Conservation (phyloP, 1,140 invertebrate species). For the Pissodes strobi region DNA sequence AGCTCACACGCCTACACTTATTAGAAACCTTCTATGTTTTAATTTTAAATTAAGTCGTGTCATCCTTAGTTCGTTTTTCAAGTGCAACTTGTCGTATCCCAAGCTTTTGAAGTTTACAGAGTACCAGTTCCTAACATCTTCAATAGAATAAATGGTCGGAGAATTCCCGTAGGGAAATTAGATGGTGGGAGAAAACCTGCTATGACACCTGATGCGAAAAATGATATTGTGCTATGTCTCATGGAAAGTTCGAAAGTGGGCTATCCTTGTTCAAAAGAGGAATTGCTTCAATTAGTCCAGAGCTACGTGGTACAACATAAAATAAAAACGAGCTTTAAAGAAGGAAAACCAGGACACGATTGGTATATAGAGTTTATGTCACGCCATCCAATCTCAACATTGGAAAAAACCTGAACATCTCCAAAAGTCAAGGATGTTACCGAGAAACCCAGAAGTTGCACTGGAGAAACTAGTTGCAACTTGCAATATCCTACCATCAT, state of each 20-base stretch:
- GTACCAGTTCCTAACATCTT: slow-evolving; percentile 26
- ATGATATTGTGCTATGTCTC: slow-evolving; percentile 21
- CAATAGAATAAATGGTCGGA: slow-evolving; percentile 28
- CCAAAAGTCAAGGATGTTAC: slow-evolving; percentile 31
- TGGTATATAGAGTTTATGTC: slow-evolving; percentile 28
- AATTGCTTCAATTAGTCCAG: too few relatives aligned
- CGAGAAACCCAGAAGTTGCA: slow-evolving; percentile 27
- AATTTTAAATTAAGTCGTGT: too few relatives aligned
- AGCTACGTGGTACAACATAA: slow-evolving; percentile 18
- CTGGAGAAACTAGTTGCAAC: slow-evolving; percentile 8
- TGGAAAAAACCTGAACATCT: slow-evolving; percentile 37
- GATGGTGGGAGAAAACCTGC: not conserved
- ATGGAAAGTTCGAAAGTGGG: slow-evolving; percentile 15
- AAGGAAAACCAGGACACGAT: slow-evolving; percentile 28
- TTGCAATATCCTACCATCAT: slow-evolving; percentile 23
- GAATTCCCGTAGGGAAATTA: slow-evolving; percentile 8
- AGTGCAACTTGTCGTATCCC: too few relatives aligned
- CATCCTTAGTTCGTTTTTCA: too few relatives aligned
- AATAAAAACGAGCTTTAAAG: too few relatives aligned
- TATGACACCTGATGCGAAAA: slow-evolving; percentile 7
- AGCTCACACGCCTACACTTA: too few relatives aligned
- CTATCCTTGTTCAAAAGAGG: too few relatives aligned
- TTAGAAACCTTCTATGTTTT: too few relatives aligned
- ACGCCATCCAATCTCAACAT: not conserved
- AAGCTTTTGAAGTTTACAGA: slow-evolving; percentile 14